Evolutionary conservation across 2,888 invertebrate species (phyloP).

Genomic region (Drosophila pullipes): DNA sequence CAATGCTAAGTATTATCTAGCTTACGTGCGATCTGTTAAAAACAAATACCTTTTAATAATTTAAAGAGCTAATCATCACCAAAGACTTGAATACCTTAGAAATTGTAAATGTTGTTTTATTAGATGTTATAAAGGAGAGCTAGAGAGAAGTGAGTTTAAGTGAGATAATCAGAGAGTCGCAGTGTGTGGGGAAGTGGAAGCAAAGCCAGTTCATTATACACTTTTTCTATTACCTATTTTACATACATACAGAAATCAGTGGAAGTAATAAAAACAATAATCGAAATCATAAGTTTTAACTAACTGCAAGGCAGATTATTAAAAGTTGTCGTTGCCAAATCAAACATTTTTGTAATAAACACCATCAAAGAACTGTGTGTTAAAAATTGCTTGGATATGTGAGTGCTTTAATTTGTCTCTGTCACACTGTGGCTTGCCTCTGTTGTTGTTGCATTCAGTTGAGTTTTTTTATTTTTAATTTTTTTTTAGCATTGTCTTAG

Average conservation of each 20-base stretch:
- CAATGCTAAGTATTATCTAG: not conserved
- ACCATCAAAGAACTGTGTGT: not conserved
- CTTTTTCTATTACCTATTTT: no score
- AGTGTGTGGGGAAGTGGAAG: not conserved
- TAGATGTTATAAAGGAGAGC: not conserved
- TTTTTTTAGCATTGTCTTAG: conserved; percentile 45
- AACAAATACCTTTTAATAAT: not conserved
- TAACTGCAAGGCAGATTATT: not conserved
- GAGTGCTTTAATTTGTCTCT: conserved; percentile 8
- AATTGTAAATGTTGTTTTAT: not conserved
- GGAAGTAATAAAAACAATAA: no score
- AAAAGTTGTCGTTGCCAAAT: not conserved
- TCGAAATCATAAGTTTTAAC: no score
- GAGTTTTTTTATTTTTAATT: not conserved
- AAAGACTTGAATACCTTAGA: not conserved
- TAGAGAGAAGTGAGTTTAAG: not conserved
- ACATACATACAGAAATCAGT: no score
- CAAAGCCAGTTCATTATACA: not conserved
- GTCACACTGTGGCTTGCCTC: not conserved
- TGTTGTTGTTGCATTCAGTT: conserved; percentile 7
- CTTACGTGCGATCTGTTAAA: not conserved
- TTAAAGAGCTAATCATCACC: not conserved
- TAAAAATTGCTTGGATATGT: not conserved
- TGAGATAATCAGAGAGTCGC: not conserved
- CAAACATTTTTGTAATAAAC: conserved; percentile 1